A percentile compares a stretch with the other conserved stretches of the same genome.
Evolutionary conservation across 2,113 vertebrate genomes (phyloP).

Genomic region (Myotis davidii): DNA sequence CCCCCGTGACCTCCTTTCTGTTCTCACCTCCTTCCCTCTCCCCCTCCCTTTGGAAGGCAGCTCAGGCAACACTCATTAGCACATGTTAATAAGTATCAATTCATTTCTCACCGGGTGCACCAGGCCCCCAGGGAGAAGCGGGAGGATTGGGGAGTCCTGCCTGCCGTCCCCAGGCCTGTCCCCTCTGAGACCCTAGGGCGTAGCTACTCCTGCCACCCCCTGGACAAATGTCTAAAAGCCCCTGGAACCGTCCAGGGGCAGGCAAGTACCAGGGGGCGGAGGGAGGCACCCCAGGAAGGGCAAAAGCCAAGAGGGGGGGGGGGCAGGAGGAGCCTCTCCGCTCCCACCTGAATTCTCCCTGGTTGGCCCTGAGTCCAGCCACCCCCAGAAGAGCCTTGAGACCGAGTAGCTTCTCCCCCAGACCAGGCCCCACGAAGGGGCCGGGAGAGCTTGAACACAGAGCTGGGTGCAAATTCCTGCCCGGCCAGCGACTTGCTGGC

Average conservation of each 20-base stretch:
- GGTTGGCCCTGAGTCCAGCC: not conserved
- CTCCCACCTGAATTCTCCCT: not conserved
- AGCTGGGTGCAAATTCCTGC: not conserved
- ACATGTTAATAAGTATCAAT: constrained; percentile 71
- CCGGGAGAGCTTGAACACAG: not conserved
- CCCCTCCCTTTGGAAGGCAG: not conserved
- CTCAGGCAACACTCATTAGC: constrained; percentile 74
- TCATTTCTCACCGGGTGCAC: not conserved
- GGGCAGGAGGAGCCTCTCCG: not conserved
- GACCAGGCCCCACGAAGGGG: not conserved
- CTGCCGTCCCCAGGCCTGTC: no score
- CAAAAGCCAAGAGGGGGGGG: not conserved
- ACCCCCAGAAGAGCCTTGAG: not conserved
- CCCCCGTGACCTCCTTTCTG: constrained; percentile 51
- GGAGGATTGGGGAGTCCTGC: not conserved
- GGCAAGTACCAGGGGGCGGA: not conserved
- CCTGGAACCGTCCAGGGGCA: not conserved
- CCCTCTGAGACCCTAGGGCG: not conserved
- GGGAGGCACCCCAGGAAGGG: not conserved
- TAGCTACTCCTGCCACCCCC: not conserved
- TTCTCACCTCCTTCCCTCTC: constrained; percentile 61
- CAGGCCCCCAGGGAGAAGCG: not conserved
- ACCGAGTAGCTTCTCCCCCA: not conserved
- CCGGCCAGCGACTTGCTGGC: not conserved
- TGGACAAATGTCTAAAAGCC: not conserved